These are phyloP conservation scores for Empis livida DNA, from an alignment of 2,888 invertebrate species.

Conservation along the genomic window DNA sequence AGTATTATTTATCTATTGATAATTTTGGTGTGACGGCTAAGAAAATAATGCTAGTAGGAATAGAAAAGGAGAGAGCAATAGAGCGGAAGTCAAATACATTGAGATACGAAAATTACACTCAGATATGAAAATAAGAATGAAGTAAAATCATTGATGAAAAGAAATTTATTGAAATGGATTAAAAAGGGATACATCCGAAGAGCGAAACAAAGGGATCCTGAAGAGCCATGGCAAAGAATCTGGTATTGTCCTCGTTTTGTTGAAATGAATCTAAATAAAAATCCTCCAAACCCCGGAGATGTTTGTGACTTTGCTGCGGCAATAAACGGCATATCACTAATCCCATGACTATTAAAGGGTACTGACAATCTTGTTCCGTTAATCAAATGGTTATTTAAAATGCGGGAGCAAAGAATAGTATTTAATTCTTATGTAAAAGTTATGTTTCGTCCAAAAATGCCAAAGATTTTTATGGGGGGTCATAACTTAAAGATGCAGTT, in stretches of 20 bases:
- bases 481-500: too few species aligned
- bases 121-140: neutral
- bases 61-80: neutral
- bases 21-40: conserved; percentile 5
- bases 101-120: too few species aligned
- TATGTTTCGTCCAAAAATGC: neutral
- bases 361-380: neutral
- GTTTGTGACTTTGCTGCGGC: conserved; percentile 2
- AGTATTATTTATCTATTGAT: conserved; percentile 4
- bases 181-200: neutral
- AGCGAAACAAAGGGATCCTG: neutral
- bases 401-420: neutral
- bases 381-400: too few species aligned
- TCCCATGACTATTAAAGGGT: neutral
- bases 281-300: conserved; percentile 3
- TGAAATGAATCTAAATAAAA: neutral
- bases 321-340: conserved; percentile 1
- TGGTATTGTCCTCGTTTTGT: neutral
- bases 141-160: neutral
- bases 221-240: neutral
- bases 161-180: conserved; percentile 1
- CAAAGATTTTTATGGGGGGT: too few species aligned
- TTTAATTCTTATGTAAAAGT: conserved; percentile 1
- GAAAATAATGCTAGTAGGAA: neutral
- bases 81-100: conserved; percentile 3